Base-by-base conservation (phyloP, 2,113 vertebrate genomes). In the Tor tambroides region DNA sequence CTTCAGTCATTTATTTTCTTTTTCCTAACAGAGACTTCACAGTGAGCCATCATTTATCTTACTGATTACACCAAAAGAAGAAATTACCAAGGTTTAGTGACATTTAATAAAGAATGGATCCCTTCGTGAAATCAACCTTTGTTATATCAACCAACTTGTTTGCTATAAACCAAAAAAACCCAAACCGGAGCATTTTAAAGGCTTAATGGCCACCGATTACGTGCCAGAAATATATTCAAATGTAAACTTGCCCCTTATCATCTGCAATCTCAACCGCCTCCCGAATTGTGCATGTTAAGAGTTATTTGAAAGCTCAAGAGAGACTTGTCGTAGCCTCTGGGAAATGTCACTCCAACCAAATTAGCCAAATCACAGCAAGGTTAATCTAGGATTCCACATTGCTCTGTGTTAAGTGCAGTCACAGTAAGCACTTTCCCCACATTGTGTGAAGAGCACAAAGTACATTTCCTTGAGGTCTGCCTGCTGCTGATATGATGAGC, bases 401-500 rank as follows among this genome's bases (percentile, higher is more conserved):
- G 88, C 91, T 85, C 87, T 83, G 90, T 91, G 89, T 87, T 93
- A 92, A 93, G 90, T 93, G 90, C 92, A 85, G 91, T 90, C 91
- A 89, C 92, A 91, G 93, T 93, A 93, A 94, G 94, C 94, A 94
- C 92, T 94, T 95, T 94, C 90, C 17, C 89, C 89, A 91, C 92
- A 93, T 92, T 93, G 93, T 95, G 92, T 92, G 88, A 85, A 84
- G 91, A 87, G 88, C 79, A 87, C 90, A 90, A 90, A 91, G 91
- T 88, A 91, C 88, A 88, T 91, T 92, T 93, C 93, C 93, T 94
- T 91, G 90, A 93, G 92, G 95, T 93, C 94, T 95, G 94, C 92
- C 92, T 80, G 87, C 87, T 85, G 89, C 91, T 94, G 94, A 95
- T 95, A 95, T 92, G 91, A 93, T 85, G 91, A 89, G 87, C 90